Evolutionary conservation across 2,888 invertebrate genomes (phyloP), one percentile per base, ranked within the genome.

Genomic region (Ditylenchus weischeri): DNA sequence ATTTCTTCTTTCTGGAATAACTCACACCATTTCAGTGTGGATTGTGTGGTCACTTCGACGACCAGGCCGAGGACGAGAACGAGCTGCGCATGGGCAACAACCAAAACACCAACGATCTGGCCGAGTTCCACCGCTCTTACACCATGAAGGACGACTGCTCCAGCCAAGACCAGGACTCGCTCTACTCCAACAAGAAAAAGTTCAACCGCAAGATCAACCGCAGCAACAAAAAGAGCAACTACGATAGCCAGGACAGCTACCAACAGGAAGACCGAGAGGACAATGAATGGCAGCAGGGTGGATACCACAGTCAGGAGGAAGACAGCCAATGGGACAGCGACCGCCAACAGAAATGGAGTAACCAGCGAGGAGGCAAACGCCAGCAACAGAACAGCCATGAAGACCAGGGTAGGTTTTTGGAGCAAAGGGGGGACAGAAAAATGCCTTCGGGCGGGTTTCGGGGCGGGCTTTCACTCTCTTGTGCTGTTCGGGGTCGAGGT

Each of bases 1-100:
- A 15, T 15, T 8, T 23, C 10, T 57, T 10, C 2, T 57, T 29
- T 19, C 15, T 23, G 15, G n/a, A 18, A 62, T 59, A 38, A 18
- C 60, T 38, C 60, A 64, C 66, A 29, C 76, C 15, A 43, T 43
- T 43, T 43, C 8, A 78, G 58, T 82, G 82, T 72, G 82, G 82
- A 66, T 73, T 82, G 59, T 82, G 82, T 72, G 82, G 80, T 68
- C 76, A 80, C 75, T 78, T 71, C 69, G 76, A 82, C 69, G 76
- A 69, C 58, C 77, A 81, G 68, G 70, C 58, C 43, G 65, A 64
- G 57, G 74, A 79, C 68, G 78, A 77, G 38, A 54, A 54, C 54
- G 54, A 23, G 13, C 54, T 54, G 76, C 73, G 71, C 62, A 75
- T 68, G 59, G 72, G 76, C 61, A 72, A 76, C 61, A 71, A 77